Evolutionary conservation across 2,888 invertebrate genomes (phyloP), one percentile per base, ranked within the genome.

Genomic region (Rhogogaster chlorosoma): DNA sequence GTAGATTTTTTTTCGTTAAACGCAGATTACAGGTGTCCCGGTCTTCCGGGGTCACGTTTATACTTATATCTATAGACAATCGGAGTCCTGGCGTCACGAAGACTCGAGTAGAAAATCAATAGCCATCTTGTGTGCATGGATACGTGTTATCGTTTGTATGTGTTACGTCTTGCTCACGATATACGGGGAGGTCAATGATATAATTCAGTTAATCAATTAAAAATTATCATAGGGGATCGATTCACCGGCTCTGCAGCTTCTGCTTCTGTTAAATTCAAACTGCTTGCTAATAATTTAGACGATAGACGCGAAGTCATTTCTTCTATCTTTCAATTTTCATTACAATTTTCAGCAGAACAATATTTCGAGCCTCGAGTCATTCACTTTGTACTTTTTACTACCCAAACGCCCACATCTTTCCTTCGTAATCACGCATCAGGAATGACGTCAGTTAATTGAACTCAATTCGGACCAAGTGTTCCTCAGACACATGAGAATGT

Each of bases 401-500:
- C 42, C 57, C 12, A 29, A 84, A 78, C 85, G 75, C 75, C 84
- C 75, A 71, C 75, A 12, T 67, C 42, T 84, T 36, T 73, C 22
- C 38, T 22, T 57, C 53, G 84, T 84, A 38, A 84, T 75, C 71
- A 32, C 38, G 53, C 71, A 82, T 82, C 53, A 82, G 22, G 26
- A 64, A 80, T 85, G 80, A 85, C 85, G 85, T 71, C 85, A 85
- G 22, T 85, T 82, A 83, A 92, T 92, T 92, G 91, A 89, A 91
- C 91, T 89, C 90, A 92, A 92, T 92, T 92, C 87, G 87, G 85
- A 86, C 86, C 88, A 91, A 91, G 89, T 90, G 90, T 87, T 87
- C 64, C 85, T 84, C 89, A 89, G 90, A 91, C 91, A 87, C 88
- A 86, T 84, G 73, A 87, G 89, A 90, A 91, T 90, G 87, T 87